These are phyloP conservation scores for Lethrus apterus DNA, from an alignment of 1,140 invertebrate species.

Conservation along the genomic window DNA sequence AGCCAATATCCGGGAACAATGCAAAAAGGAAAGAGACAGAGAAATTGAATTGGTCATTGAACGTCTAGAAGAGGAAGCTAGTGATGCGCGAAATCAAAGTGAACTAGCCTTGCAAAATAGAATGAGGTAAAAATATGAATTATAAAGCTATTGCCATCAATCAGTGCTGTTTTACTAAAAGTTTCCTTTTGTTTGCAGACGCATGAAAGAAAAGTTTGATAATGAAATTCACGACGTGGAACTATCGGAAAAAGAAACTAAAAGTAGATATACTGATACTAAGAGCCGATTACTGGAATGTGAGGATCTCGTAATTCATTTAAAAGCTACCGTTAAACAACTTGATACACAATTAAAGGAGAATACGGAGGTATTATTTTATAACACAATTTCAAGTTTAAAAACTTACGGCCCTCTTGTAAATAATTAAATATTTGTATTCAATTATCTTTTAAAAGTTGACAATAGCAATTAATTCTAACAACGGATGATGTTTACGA, in stretches of 20 bases:
- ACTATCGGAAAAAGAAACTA: conserved; percentile 48
- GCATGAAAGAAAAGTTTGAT: conserved; percentile 67
- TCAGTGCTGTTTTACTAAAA: conserved; percentile 9
- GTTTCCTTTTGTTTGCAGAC: conserved; percentile 41
- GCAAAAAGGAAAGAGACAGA: conserved; percentile 53
- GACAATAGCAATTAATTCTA: too few species aligned
- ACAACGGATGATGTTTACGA: too few species aligned
- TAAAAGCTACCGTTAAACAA: conserved; percentile 43
- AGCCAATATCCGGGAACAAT: conserved; percentile 49
- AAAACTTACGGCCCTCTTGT: too few species aligned
- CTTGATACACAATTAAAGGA: conserved; percentile 47
- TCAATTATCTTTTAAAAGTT: too few species aligned
- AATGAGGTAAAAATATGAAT: conserved; percentile 48
- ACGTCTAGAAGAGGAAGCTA: conserved; percentile 53
- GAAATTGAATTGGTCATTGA: conserved; percentile 60
- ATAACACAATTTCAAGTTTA: too few species aligned
- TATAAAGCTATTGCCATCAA: neutral
- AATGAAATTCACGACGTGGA: conserved; percentile 58
- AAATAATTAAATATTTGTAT: too few species aligned
- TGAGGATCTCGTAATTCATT: conserved; percentile 50
- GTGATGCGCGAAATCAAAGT: conserved; percentile 42
- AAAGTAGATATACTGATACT: conserved; percentile 49
- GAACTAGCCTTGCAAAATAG: conserved; percentile 52
- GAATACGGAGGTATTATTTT: conserved; percentile 48
- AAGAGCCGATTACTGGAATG: conserved; percentile 49